Evolutionary conservation across 2,113 vertebrate species (phyloP), one percentile per base, ranked within the genome.

Genomic region (Paraplagusia blochii): DNA sequence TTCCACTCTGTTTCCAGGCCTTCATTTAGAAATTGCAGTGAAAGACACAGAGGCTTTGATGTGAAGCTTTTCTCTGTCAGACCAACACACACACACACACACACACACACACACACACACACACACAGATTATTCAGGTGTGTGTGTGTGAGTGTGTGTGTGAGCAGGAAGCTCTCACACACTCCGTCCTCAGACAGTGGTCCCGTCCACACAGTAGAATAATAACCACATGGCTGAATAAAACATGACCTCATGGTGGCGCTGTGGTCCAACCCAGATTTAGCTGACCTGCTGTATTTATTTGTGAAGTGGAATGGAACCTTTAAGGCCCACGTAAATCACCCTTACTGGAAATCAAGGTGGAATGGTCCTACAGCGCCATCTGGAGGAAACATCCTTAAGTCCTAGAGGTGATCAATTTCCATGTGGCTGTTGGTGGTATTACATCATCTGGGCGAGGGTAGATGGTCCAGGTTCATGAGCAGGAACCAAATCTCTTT

Each of bases 251-350:
- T 56, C 42, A 45, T 40, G 51, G 8, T 18, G 46, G 58, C 13
- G 46, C 58, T 57, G 53, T 45, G 42, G 11, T 13, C 6, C 47
- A n/a, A 63, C 47, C 36, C 36, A 53, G 16, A 29, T 10, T 46
- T 42, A 57, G 46, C 46, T 34, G 11, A 47, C 19, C 53, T 52
- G 53, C 43, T 58, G 52, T 29, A 58, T 70, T 58, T 16, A 46
- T 57, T 51, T 57, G 44, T 36, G 35, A 35, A 58, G 36, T 14
- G 46, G 44, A 44, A 35, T 42, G 29, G 11, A 47, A 14, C 44
- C 35, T 47, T 48, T 2, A 9, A 49, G 17, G 29, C 44, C 7
- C 34, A 51, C 22, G 36, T 68, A 49, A 54, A 68, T 68, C 29
- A 61, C 49, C 50, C 17, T 44, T 36, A 15, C 8, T 13, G 9